Base-by-base conservation (phyloP, 2,888 invertebrate genomes). In the Rhingia rostrata region DNA sequence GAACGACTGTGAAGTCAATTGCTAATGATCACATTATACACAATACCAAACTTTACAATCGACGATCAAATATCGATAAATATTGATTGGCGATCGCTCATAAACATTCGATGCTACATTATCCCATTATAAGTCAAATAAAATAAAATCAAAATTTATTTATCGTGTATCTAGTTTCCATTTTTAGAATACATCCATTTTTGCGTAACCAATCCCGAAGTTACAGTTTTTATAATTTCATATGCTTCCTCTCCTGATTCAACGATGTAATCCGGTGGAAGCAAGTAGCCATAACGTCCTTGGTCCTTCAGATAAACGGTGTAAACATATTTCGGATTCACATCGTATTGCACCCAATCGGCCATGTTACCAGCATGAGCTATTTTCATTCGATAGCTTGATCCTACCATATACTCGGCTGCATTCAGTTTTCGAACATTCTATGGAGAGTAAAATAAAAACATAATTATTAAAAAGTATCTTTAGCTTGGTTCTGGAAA, bases 241-340 rank as follows among this genome's bases (percentile, higher is more conserved):
- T 84, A 90, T 0, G 86, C 88, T 67, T 91, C 91, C 63, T 90
- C 90, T 7, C 91, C 90, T 4, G 90, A 89, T 73, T 90, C 90
- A 10, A 90, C 88, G 54, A 91, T 91, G 69, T 90, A 89, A 35
- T 88, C 86, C 0, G 91, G 89, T 4, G 91, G 91, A 88, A 91
- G 88, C 7, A 91, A 86, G 49, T 89, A 91, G 1, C 91, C 91
- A 74, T 91, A 90, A n/a, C 90, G 89, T 1, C 91, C 91, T 77
- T 90, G 90, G 87, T 91, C 91, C 81, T 90, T 90, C 0, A 91
- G 83, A 49, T 88, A 90, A 3, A 91, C 87, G 72, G 89, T 90
- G 72, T 88, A 91, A 3, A 90, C 91, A 74, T 87, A 89, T 12
- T 89, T 89, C 1, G 90, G 89, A 64, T 86, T 88, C 3, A 90